Conservation (phyloP, 2,113 vertebrate genomes). For the Ammodramus savannarum region DNA sequence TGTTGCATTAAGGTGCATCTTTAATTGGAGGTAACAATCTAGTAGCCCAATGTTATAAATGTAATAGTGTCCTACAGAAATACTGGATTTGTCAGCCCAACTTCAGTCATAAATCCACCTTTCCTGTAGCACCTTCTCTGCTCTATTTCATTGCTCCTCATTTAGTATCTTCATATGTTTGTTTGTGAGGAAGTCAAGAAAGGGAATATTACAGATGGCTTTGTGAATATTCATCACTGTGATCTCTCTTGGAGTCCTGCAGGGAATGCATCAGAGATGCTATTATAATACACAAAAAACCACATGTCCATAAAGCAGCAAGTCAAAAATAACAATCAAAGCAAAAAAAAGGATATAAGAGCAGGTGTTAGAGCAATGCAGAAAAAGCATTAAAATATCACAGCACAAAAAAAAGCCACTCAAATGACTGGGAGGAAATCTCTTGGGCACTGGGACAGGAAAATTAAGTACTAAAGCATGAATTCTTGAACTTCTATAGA, state of each 20-base stretch:
- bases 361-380: not conserved
- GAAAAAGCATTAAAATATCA: not conserved
- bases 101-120: constrained; percentile 14
- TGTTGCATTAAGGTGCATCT: constrained; percentile 54
- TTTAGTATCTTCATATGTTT: constrained; percentile 87
- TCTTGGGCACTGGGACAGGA: not conserved
- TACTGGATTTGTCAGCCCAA: constrained; percentile 13
- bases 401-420: not conserved
- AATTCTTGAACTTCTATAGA: not conserved
- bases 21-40: constrained; percentile 46
- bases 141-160: constrained; percentile 70
- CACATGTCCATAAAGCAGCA: not conserved
- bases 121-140: constrained; percentile 10
- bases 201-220: constrained; percentile 88
- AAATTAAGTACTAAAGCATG: not conserved
- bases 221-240: constrained; percentile 93
- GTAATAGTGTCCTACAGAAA: constrained; percentile 26
- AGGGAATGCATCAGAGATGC: constrained; percentile 48
- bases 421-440: not conserved
- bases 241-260: constrained; percentile 91
- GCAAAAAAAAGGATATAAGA: not conserved
- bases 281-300: not conserved
- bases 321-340: not conserved
- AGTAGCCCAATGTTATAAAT: constrained; percentile 23
- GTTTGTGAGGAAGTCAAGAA: constrained; percentile 97